Conservation (phyloP, 2,797 vertebrate genomes). For the Megaceryle alcyon region DNA sequence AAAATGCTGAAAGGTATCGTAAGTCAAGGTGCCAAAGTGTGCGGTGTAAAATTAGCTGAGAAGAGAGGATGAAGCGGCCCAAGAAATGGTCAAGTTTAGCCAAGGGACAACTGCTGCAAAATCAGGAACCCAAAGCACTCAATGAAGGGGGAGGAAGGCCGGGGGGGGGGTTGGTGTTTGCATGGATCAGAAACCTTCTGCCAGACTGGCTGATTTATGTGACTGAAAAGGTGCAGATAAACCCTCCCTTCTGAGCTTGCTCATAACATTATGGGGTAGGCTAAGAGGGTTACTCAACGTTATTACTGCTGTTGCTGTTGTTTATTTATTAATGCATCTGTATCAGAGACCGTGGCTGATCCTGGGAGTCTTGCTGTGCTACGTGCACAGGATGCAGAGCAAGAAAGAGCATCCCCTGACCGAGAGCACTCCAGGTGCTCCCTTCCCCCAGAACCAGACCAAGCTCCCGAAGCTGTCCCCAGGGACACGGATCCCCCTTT, state of each 20-base stretch:
- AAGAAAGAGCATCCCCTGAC: not conserved
- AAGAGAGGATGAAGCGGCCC: slow-evolving; percentile 10
- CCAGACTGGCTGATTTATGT: slow-evolving; percentile 43
- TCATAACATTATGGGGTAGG: slow-evolving; percentile 53
- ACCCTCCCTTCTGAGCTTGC: slow-evolving; percentile 56
- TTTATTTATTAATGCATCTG: slow-evolving; percentile 68
- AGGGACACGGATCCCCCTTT: not conserved
- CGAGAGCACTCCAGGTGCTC: not conserved
- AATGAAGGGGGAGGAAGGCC: not conserved
- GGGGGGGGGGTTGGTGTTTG: not conserved
- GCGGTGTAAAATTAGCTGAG: slow-evolving; percentile 35
- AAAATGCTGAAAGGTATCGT: slow-evolving; percentile 58
- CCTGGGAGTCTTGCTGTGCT: not conserved
- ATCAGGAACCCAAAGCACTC: not conserved
- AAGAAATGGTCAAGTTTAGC: slow-evolving; percentile 35
- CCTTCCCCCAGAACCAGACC: not conserved
- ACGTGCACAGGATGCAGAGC: slow-evolving; percentile 26
- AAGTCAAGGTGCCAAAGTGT: slow-evolving; percentile 58
- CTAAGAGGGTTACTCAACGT: slow-evolving; percentile 67
- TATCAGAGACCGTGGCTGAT: slow-evolving; percentile 27
- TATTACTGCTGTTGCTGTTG: slow-evolving; percentile 65
- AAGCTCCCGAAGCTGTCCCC: not conserved
- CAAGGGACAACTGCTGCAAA: slow-evolving; percentile 24
- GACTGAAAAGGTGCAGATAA: slow-evolving; percentile 3
- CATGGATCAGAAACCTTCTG: slow-evolving; percentile 15